Conservation (phyloP, 2,113 vertebrate species). For the Hiodon tergisus region DNA sequence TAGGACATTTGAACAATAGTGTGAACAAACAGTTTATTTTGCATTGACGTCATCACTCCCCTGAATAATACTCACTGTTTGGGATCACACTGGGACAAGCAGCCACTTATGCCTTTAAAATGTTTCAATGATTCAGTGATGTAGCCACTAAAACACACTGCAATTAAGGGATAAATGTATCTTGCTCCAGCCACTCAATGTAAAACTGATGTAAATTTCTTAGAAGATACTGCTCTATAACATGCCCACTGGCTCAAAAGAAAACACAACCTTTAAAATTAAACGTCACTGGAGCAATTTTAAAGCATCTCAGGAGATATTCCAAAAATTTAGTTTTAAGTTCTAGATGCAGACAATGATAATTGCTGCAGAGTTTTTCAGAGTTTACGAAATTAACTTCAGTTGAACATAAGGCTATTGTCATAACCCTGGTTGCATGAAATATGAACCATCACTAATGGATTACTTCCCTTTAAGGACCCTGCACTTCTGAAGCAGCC, state of each 20-base stretch:
- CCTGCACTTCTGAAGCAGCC: too few species aligned
- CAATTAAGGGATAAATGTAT: neutral
- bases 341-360: neutral
- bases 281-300: neutral
- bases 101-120: too few species aligned
- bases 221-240: neutral
- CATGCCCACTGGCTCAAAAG: neutral
- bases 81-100: too few species aligned
- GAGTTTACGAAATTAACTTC: too few species aligned
- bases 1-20: slow-evolving; percentile 1
- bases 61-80: too few species aligned
- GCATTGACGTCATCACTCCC: neutral
- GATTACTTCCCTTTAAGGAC: too few species aligned
- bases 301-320: neutral
- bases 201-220: neutral
- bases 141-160: neutral
- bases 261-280: neutral
- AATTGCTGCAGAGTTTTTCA: too few species aligned
- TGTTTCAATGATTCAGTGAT: too few species aligned
- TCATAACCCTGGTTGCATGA: too few species aligned
- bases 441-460: too few species aligned
- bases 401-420: too few species aligned
- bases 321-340: neutral
- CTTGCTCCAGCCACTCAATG: neutral
- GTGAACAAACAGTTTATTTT: neutral